Evolutionary conservation across 2,888 invertebrate species (phyloP), one percentile per base, ranked within the genome.

Genomic region (Mesopsocus fuscifrons): DNA sequence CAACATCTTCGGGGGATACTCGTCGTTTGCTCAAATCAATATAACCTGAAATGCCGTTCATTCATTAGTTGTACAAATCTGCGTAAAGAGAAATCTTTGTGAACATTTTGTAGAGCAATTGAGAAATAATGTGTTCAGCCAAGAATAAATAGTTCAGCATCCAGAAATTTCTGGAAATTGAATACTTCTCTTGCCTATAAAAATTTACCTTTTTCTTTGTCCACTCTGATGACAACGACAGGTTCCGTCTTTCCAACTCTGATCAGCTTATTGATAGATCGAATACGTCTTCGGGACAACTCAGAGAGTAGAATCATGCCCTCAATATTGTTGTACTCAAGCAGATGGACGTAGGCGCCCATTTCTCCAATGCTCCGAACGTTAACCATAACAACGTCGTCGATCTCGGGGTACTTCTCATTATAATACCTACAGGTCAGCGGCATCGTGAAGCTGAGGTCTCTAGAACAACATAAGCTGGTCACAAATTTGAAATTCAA

Each of bases 321-420:
- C 64, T 98, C 97, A 52, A 95, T 98, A 57, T 95, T 92, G 63
- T 98, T 95, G 61, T 98, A 98, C 65, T 98, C 98, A 49, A 97
- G 66, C 47, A 98, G 67, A 61, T 92, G 88, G 13, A 98, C 98
- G 62, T 99, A 98, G 2, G 97, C 98, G 46, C 98, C 98, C 97
- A 99, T 98, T 69, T 98, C 97, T 15, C 95, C 97, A 56, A 99
- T 98, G 49, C 91, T 83, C 34, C 91, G 72, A 2, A 98, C 97
- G 59, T 94, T 98, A 20, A 95, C 97, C 94, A 97, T 94, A 38
- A 98, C 98, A 41, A 98, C 95, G 76, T 98, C 98, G 56, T 98
- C 98, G 46, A 95, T 78, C 60, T 97, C 97, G 2, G 98, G 98
- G 65, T 92, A 97, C 57, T 83, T 88, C 64, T 94, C 87, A 59